Conservation (phyloP, 2,888 invertebrate genomes). For the Drosophila pullipes region DNA sequence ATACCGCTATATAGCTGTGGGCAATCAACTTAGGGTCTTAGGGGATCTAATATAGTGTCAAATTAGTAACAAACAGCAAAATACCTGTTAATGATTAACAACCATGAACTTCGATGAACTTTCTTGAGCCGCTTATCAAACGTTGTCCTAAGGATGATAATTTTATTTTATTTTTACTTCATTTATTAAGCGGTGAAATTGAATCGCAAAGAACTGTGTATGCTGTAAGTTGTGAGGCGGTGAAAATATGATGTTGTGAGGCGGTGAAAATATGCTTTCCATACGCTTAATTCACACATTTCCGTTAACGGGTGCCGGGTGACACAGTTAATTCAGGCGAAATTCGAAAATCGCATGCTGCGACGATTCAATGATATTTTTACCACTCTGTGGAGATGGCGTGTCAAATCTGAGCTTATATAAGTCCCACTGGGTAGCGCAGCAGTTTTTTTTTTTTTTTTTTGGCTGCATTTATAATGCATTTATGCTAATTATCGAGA, state of each 20-base stretch:
- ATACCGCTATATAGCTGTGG: slow-evolving; percentile 51
- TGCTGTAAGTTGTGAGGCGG: slow-evolving; percentile 32
- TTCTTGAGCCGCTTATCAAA: slow-evolving; percentile 59
- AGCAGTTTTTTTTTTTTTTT: not conserved
- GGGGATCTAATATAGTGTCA: slow-evolving; percentile 43
- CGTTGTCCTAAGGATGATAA: slow-evolving; percentile 46
- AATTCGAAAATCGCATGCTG: slow-evolving; percentile 62
- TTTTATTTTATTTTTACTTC: not conserved
- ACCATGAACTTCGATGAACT: slow-evolving; percentile 55
- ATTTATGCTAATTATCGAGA: slow-evolving; percentile 53
- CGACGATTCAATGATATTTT: slow-evolving; percentile 25
- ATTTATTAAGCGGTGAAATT: slow-evolving; percentile 47
- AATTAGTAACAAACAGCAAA: slow-evolving; percentile 32
- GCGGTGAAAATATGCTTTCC: slow-evolving; percentile 58
- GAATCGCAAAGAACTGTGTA: slow-evolving; percentile 44
- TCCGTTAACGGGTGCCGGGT: slow-evolving; percentile 65
- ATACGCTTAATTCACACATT: slow-evolving; percentile 69
- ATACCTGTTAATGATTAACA: slow-evolving; percentile 26
- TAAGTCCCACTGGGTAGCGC: not conserved
- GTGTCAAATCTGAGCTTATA: slow-evolving; percentile 37
- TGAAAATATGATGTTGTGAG: slow-evolving; percentile 55
- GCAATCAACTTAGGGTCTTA: slow-evolving; percentile 26
- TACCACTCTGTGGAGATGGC: slow-evolving; percentile 8
- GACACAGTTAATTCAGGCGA: slow-evolving; percentile 39
- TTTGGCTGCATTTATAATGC: slow-evolving; percentile 31